Evolutionary conservation across 53 echinoderm and acorn worm genomes (phyloP).

Genomic region (Astropecten irregularis): DNA sequence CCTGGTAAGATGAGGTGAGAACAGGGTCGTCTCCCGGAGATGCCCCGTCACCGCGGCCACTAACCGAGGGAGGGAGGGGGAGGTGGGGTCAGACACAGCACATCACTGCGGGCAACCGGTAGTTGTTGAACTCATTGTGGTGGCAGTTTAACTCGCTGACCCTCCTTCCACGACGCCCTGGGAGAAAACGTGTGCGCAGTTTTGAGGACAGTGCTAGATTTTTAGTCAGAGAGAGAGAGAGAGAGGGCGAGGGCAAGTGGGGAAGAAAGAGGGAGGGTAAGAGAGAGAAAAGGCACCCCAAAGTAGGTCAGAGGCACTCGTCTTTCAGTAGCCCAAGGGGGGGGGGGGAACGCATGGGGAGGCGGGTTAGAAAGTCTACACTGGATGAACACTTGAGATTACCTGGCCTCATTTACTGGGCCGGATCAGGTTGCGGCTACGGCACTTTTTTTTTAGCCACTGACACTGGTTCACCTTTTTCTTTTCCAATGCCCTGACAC

Average conservation of each 20-base stretch:
- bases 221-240: constrained; percentile 5
- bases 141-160: constrained; percentile 45
- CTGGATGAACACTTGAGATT: constrained; percentile 60
- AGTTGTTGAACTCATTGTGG: constrained; percentile 52
- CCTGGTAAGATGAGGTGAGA: constrained; percentile 1
- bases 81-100: too few species aligned
- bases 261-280: not conserved
- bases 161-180: not conserved
- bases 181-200: not conserved
- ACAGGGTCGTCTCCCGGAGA: constrained; percentile 11
- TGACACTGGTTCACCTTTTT: constrained; percentile 50
- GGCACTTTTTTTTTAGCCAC: constrained; percentile 57
- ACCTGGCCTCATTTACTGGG: constrained; percentile 56
- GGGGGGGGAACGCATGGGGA: constrained; percentile 17
- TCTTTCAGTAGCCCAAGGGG: constrained; percentile 45
- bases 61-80: too few species aligned
- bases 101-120: constrained; percentile 31
- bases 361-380: constrained; percentile 55
- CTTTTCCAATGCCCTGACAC: constrained; percentile 30
- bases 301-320: constrained; percentile 60
- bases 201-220: not conserved
- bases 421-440: constrained; percentile 53
- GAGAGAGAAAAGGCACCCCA: not conserved
- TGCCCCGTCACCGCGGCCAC: too few species aligned
- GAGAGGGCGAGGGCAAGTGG: not conserved